Evolutionary conservation across 2,113 vertebrate genomes (phyloP), one percentile per base, ranked within the genome.

Genomic region (Puntigrus tetrazona): DNA sequence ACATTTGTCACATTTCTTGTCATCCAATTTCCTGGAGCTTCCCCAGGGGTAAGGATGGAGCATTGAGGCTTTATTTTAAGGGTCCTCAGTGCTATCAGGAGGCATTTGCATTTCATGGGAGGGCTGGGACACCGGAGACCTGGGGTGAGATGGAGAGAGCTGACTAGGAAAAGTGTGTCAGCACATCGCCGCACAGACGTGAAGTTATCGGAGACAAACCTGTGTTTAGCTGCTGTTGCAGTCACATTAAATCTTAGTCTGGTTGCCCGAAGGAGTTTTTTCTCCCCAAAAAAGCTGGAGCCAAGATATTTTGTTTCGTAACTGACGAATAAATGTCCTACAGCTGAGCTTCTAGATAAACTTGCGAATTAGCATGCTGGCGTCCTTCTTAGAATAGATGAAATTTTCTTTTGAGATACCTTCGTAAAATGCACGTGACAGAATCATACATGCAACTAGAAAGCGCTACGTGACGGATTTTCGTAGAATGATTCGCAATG

Each of bases 81-180:
- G 78, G 45, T 83, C 63, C 43, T 74, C 41, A 11, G 1, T 14
- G 55, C 65, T 82, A 78, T 82, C 52, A 61, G 38, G 47, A 70
- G 29, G 20, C 27, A 87, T 87, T 87, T 85, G 86, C 83, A 87
- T 87, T 87, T 85, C 83, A 78, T 77, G 45, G 25, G 83, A 74
- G 83, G 43, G 18, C 47, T 73, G 65, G 9, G 77, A 41, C 63
- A 81, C 29, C 52, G 79, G 63, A 70, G 61, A 70, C 79, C 79
- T 70, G 79, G 79, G 79, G 63, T 81, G 31, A 29, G 80, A 78
- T 78, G 81, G 83, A 83, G 69, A 45, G 61, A 81, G 72, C 50
- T 78, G 78, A 72, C 73, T 85, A 73, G 38, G 61, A 85, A 78
- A 52, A 87, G 83, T 73, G 65, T 55, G 79, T 78, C 73, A 63